Percentiles rank a stretch among this genome's conserved stretches.
Conservation (phyloP, 2,797 vertebrate species). For the Darevskia nairensis region DNA sequence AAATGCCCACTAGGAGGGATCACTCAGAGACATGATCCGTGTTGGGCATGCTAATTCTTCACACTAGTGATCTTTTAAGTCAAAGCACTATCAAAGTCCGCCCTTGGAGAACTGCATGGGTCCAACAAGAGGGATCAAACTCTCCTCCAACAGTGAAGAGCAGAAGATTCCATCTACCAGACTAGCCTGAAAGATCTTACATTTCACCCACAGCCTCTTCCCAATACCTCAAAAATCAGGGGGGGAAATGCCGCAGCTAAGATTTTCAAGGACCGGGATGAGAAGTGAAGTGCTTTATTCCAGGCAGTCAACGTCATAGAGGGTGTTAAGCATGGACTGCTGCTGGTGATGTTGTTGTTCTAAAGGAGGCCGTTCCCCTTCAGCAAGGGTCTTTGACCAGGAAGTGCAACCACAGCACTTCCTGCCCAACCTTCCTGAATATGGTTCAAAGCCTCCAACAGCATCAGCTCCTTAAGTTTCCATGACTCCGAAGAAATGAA, state of each 20-base stretch:
- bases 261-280: neutral
- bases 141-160: constrained; percentile 5
- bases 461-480: neutral
- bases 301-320: neutral
- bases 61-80: neutral
- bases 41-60: neutral
- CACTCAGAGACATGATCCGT: constrained; percentile 7
- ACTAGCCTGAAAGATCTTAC: neutral
- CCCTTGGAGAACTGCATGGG: constrained; percentile 11
- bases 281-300: neutral
- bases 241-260: constrained; percentile 5
- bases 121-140: constrained; percentile 9
- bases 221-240: fast-evolving
- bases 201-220: constrained; percentile 4
- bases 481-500: neutral
- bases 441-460: neutral
- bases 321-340: neutral
- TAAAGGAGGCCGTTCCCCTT: neutral
- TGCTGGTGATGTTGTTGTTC: neutral
- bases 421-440: neutral
- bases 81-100: constrained; percentile 1
- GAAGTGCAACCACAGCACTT: neutral
- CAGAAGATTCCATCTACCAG: neutral
- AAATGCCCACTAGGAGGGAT: neutral
- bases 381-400: neutral